Evolutionary conservation across 2,113 vertebrate species (phyloP), one percentile per base, ranked within the genome.

Genomic region (Thymallus thymallus): DNA sequence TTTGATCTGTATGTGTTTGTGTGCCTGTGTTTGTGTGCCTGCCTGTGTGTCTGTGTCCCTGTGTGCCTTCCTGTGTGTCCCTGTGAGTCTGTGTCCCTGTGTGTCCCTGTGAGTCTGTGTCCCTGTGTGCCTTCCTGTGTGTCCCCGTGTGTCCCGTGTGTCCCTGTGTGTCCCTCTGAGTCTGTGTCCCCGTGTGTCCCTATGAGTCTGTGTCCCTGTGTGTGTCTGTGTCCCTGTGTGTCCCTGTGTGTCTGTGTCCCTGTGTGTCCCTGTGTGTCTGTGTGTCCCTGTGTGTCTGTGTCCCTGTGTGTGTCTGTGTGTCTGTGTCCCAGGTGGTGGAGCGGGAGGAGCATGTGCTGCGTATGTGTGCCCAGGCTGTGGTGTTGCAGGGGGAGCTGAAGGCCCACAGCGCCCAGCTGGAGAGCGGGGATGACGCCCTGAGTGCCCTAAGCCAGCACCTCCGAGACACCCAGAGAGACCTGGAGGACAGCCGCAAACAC

Each of bases 401-500:
- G 72, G 74, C 76, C 24, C 89, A 86, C 7, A 77, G 82, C 1
- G 61, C 81, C 16, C 90, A 92, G 72, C 77, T 91, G 32, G 88
- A 92, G 46, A 80, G 82, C 20, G 84, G 78, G 1, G 84, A 91
- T 29, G 84, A 84, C 23, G 76, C 84, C 10, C 72, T 91, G 5
- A 58, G 86, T 23, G 78, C 82, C 35, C 32, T 92, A 73, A 85
- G 75, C 29, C 90, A 86, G n/a, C 87, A 88, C 58, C 88, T 93
- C 24, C 80, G 85, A 32, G 80, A 87, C 23, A 82, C 91, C 0
- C 84, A 85, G 76, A 76, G 72, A 23, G 82, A 90, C 35, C 77
- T 92, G 71, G 80, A 87, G 69, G 75, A 82, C 45, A 88, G 85
- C 66, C 85, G 78, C 62, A 82, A 89, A 56, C 91, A 89, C 61